A percentile compares a stretch with the other conserved stretches of the same genome.
Conservation (phyloP, 1,140 invertebrate species). For the Atta colombica region DNA sequence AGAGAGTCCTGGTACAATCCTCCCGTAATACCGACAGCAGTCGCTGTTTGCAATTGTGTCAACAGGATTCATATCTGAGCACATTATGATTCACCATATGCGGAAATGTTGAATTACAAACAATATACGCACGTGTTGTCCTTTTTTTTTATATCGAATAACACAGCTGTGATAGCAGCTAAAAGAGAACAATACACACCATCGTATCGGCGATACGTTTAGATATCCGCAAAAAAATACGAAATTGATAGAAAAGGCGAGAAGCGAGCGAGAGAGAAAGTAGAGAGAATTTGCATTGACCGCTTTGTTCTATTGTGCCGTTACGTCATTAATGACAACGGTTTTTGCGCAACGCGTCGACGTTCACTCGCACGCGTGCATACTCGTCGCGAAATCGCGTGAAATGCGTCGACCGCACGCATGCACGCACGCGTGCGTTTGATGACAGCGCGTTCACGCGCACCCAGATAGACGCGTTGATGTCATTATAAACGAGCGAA, state of each 20-base stretch:
- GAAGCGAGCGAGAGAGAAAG: background rate
- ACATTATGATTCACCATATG: conserved; percentile 52
- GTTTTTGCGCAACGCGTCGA: conserved; percentile 56
- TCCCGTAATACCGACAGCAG: conserved; percentile 9
- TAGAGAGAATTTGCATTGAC: conserved; percentile 20
- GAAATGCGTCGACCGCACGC: conserved; percentile 22
- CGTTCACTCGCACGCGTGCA: conserved; percentile 21
- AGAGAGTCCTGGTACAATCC: background rate
- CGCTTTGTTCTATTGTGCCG: conserved; percentile 59
- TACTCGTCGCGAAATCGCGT: conserved; percentile 48
- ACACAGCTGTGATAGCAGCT: conserved; percentile 26
- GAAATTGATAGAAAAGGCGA: background rate
- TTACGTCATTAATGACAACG: conserved; percentile 63
- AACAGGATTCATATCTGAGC: conserved; percentile 59
- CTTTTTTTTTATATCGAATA: conserved; percentile 49
- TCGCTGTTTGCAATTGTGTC: conserved; percentile 49
- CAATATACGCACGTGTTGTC: background rate
- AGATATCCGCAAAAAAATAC: conserved; percentile 47
- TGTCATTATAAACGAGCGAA: conserved; percentile 80
- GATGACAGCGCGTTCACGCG: conserved; percentile 49
- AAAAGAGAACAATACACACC: conserved; percentile 45
- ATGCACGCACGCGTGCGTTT: background rate
- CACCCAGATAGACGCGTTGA: conserved; percentile 72
- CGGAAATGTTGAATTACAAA: conserved; percentile 37
- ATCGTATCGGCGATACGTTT: conserved; percentile 44